These are phyloP conservation scores for Vulpes lagopus DNA, from an alignment of 2,113 vertebrate species.

Conservation along the genomic window DNA sequence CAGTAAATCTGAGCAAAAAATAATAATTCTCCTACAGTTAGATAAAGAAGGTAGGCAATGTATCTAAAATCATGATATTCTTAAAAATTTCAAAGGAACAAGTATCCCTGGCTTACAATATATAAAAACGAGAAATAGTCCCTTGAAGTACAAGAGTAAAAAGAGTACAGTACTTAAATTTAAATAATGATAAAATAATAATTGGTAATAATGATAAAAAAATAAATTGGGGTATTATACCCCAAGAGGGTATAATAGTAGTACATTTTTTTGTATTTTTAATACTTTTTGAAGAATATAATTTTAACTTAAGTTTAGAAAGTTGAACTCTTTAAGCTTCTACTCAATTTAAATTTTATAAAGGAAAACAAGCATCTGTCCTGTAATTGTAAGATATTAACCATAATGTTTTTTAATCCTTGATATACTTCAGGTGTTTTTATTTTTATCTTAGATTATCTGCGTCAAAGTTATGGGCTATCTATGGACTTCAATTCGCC, in stretches of 20 bases:
- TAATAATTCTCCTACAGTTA: background rate
- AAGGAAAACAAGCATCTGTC: background rate
- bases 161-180: slow-evolving; percentile 2
- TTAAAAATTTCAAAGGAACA: background rate
- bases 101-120: background rate
- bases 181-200: slow-evolving; percentile 32
- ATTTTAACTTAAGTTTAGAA: slow-evolving; percentile 17
- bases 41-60: background rate
- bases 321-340: background rate
- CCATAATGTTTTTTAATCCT: background rate
- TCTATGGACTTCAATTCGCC: slow-evolving; percentile 96
- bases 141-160: slow-evolving; percentile 21
- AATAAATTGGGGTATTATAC: too few relatives aligned
- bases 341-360: slow-evolving; percentile 25
- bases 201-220: background rate
- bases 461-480: slow-evolving; percentile 99
- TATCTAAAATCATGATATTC: background rate
- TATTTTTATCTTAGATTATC: slow-evolving; percentile 92
- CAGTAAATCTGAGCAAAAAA: background rate
- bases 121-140: background rate
- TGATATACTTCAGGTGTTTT: slow-evolving; percentile 7
- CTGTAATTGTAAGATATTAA: background rate
- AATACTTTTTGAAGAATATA: slow-evolving; percentile 26
- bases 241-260: background rate
- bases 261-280: slow-evolving; percentile 28